phyloP scores from a whole-genome alignment of 2,888 invertebrate species.

The Glaucopsyche alexis region DNA sequence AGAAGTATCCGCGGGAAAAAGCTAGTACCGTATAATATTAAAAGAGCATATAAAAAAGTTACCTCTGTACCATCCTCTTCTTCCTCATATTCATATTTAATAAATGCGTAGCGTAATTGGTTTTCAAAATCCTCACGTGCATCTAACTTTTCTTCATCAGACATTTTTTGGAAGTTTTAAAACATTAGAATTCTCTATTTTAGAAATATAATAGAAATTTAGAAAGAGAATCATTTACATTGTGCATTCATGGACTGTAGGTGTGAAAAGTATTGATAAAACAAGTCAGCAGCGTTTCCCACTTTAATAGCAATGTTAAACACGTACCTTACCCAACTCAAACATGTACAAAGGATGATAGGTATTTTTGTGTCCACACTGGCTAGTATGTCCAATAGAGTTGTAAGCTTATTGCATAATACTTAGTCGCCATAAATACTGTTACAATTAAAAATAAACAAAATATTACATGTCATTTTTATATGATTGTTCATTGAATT shows the following conservation, averaged over 20 bases:
- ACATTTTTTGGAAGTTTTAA: conserved; percentile 40
- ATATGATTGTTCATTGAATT: no score
- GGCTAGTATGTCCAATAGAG: no score
- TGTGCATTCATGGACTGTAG: conserved; percentile 40
- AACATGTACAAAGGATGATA: not conserved
- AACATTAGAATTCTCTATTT: conserved; percentile 40
- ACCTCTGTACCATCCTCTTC: conserved; percentile 70
- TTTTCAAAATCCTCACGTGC: conserved; percentile 71
- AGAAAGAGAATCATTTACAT: conserved; percentile 35
- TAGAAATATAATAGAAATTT: no score
- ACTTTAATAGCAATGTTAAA: not conserved
- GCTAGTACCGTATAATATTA: no score
- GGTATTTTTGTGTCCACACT: no score
- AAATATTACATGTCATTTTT: no score
- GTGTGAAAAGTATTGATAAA: conserved; percentile 72
- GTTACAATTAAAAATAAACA: no score
- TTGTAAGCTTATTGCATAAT: no score
- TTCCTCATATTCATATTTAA: conserved; percentile 63
- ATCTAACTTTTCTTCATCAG: conserved; percentile 58
- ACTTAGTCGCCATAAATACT: no score
- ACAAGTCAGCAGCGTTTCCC: conserved; percentile 45
- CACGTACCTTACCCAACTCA: not conserved
- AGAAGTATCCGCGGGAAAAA: no score
- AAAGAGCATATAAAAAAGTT: conserved; percentile 30
- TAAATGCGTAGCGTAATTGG: conserved; percentile 65